Percentiles rank a stretch among this genome's conserved stretches.
Evolutionary conservation across 1,140 invertebrate genomes (phyloP).

Genomic region (Pseudomyrmex pallidus): DNA sequence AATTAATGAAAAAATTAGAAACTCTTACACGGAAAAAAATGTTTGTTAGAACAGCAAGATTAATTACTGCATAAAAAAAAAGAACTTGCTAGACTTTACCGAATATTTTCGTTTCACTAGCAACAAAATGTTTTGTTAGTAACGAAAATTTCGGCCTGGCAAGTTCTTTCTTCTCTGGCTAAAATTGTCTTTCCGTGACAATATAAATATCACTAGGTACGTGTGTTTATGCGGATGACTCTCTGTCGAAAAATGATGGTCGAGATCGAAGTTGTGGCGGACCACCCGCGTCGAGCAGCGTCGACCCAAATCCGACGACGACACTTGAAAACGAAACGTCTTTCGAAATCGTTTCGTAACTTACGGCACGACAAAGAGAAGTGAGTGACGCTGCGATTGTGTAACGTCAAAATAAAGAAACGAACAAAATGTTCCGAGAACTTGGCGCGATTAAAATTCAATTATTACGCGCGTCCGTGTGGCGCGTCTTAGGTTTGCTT

Average conservation of each 20-base stretch:
- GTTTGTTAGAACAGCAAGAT: neutral
- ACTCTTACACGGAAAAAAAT: too few species aligned
- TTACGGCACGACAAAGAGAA: constrained; percentile 20
- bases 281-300: constrained; percentile 52
- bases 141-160: too few species aligned
- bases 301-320: constrained; percentile 45
- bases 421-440: neutral
- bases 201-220: neutral
- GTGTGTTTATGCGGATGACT: constrained; percentile 5
- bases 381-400: constrained; percentile 1
- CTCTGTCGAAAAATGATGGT: constrained; percentile 28
- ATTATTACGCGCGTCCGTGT: neutral
- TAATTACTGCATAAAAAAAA: neutral
- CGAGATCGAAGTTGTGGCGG: constrained; percentile 4
- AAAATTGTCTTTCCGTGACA: neutral
- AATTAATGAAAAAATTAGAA: too few species aligned
- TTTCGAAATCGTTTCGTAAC: constrained; percentile 54
- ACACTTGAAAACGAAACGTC: constrained; percentile 46
- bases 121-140: too few species aligned
- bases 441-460: neutral
- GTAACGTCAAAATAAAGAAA: constrained; percentile 7
- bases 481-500: neutral
- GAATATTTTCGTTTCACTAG: too few species aligned
- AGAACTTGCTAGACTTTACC: too few species aligned
- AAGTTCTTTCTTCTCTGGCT: too few species aligned